These are phyloP conservation scores for Cistogaster globosa DNA, from an alignment of 2,888 invertebrate genomes.

Conservation along the genomic window DNA sequence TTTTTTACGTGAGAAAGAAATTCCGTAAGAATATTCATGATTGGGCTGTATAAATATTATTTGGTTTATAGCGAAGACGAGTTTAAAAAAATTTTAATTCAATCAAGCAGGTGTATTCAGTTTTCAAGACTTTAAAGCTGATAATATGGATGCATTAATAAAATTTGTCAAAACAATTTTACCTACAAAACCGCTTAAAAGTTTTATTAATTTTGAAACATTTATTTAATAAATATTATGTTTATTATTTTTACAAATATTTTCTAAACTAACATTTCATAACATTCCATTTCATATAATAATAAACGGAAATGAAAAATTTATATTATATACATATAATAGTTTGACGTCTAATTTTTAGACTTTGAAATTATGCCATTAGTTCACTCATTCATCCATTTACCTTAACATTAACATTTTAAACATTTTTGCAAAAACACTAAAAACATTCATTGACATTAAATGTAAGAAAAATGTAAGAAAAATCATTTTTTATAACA, in stretches of 20 bases:
- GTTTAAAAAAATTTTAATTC: too few species aligned
- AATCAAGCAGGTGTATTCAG: too few species aligned
- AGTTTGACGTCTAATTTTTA: background rate
- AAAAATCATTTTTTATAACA: background rate
- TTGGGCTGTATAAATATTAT: too few species aligned
- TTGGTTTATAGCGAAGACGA: too few species aligned
- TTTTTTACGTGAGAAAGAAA: too few species aligned
- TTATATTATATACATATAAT: slow-evolving; percentile 10
- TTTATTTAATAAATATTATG: slow-evolving; percentile 6
- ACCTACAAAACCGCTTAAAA: background rate
- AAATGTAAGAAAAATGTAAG: slow-evolving; percentile 14
- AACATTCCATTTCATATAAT: slow-evolving; percentile 48
- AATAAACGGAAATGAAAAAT: slow-evolving; percentile 10
- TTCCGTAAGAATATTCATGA: too few species aligned
- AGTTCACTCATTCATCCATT: slow-evolving; percentile 23
- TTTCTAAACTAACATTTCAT: slow-evolving; percentile 56
- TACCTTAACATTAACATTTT: slow-evolving; percentile 17
- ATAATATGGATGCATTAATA: too few species aligned
- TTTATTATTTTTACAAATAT: slow-evolving; percentile 35
- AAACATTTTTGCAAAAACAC: slow-evolving; percentile 16
- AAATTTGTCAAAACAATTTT: slow-evolving; percentile 32
- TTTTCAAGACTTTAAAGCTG: too few species aligned
- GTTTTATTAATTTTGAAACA: slow-evolving; percentile 18
- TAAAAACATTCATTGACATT: slow-evolving; percentile 21
- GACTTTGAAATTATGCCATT: slow-evolving; percentile 25